Conservation (phyloP, 2,888 invertebrate species). For the Herminia tarsipennalis region DNA sequence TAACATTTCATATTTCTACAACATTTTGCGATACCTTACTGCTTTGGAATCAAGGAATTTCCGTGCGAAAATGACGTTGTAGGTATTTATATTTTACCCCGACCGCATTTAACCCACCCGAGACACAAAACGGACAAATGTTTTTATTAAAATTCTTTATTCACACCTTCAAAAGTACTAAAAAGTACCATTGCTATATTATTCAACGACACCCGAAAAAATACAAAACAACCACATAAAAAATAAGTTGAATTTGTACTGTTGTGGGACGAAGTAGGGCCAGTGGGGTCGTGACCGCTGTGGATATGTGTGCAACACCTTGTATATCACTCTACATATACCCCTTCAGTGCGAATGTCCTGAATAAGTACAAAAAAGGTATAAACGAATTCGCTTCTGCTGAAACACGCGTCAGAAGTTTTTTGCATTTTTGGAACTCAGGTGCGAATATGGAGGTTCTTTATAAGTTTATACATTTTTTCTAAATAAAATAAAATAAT, state of each 20-base stretch:
- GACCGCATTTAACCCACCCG: no score
- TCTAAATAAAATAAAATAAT: no score
- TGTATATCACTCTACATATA: constrained; percentile 9
- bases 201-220: constrained; percentile 20
- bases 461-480: no score
- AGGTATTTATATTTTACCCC: no score
- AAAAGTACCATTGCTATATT: neutral
- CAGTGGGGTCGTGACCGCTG: constrained; percentile 16
- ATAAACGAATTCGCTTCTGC: constrained; percentile 14
- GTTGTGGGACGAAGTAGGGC: constrained; percentile 13
- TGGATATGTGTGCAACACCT: constrained; percentile 28
- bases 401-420: neutral
- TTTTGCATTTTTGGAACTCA: neutral
- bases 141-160: neutral
- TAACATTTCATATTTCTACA: no score
- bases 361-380: constrained; percentile 14
- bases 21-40: no score
- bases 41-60: no score
- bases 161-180: neutral
- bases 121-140: no score
- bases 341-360: constrained; percentile 4
- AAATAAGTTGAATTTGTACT: constrained; percentile 22
- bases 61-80: no score
- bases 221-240: constrained; percentile 30
- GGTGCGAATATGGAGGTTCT: no score